Conservation (phyloP, 2,888 invertebrate genomes). For the Lutraria lutraria region DNA sequence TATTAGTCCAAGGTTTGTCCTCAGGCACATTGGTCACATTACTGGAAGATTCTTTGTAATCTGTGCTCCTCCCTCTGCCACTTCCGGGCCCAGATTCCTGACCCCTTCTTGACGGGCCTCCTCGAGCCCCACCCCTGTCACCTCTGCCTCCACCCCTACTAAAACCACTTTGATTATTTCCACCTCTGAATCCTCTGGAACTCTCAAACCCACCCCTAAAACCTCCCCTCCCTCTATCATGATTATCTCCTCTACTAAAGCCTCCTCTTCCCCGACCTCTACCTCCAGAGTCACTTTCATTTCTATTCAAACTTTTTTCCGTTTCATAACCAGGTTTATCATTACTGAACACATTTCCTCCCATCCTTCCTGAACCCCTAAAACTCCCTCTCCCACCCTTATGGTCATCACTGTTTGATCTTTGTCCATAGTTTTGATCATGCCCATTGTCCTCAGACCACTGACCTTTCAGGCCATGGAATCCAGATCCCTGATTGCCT, state of each 20-base stretch:
- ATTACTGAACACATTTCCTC: slow-evolving; percentile 32
- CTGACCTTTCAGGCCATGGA: slow-evolving; percentile 25
- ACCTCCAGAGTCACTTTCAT: slow-evolving; percentile 22
- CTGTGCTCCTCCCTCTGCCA: slow-evolving; percentile 5
- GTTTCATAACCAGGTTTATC: slow-evolving; percentile 40
- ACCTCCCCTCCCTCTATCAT: slow-evolving; percentile 30
- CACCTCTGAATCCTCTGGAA: slow-evolving; percentile 29
- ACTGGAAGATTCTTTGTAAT: not conserved
- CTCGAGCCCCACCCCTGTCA: not conserved
- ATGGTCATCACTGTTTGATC: slow-evolving; percentile 15
- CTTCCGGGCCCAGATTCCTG: slow-evolving; percentile 32
- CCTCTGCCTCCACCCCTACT: slow-evolving; percentile 32
- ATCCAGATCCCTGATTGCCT: slow-evolving; percentile 11
- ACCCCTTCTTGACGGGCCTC: not conserved
- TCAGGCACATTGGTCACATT: not conserved
- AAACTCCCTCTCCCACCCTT: slow-evolving; percentile 38
- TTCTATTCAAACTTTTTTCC: not conserved
- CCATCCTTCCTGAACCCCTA: slow-evolving; percentile 25
- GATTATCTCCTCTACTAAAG: slow-evolving; percentile 27
- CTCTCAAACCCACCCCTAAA: slow-evolving; percentile 17
- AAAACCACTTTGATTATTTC: slow-evolving; percentile 41
- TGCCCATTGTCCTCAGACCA: slow-evolving; percentile 29
- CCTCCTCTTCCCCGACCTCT: slow-evolving; percentile 37
- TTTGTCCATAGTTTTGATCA: not conserved
- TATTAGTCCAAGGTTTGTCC: slow-evolving; percentile 26